Base-by-base conservation (phyloP, 2,888 invertebrate genomes). In the Dryobota labecula region DNA sequence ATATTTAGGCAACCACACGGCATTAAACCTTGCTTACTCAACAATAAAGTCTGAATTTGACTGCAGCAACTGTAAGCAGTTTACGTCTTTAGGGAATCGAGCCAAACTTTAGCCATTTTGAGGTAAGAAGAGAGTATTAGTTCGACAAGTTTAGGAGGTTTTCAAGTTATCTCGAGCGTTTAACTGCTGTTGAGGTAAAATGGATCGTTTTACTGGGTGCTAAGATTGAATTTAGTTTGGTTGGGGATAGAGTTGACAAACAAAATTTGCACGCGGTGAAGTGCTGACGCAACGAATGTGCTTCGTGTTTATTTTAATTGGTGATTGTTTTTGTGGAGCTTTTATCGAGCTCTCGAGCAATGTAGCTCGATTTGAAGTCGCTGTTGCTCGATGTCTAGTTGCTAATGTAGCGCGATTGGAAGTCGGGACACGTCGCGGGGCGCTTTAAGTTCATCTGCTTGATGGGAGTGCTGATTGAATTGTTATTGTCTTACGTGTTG, bases 81-180 rank as follows among this genome's bases (percentile, higher is more conserved):
- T 87, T 90, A 87, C 81, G 88, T 80, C 88, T 77, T 86, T 87
- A 82, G 78, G 85, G 84, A 79, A 76, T 80, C 78, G 82, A 83
- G 73, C 72, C 73, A 86, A 94, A 94, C 91, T 94, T 93, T 88
- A 89, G 89, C 93, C 92, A 92, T 94, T 94, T 93, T 90, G 93
- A 92, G 93, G 94, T 91, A 92, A 91, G 93, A 92, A 93, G 92
- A 91, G 93, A 87, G 91, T 93, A 94, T 94, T 94, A 94, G 94
- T 94, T 94, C 92, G 92, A 94, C 93, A 94, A 94, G 91, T 93
- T 92, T 91, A 90, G 93, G 89, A 88, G 91, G 91, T 93, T 92
- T 92, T 91, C 90, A 87, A 91, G 92, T 91, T 91, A 93, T 93
- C 92, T 92, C 73, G 83, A 85, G 83, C 83, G 86, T 89, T 90